Percentiles rank a stretch among this genome's conserved stretches.
These are phyloP conservation scores for Tragelaphus imberbis DNA, from an alignment of 2,113 vertebrate genomes.

Conservation along the genomic window DNA sequence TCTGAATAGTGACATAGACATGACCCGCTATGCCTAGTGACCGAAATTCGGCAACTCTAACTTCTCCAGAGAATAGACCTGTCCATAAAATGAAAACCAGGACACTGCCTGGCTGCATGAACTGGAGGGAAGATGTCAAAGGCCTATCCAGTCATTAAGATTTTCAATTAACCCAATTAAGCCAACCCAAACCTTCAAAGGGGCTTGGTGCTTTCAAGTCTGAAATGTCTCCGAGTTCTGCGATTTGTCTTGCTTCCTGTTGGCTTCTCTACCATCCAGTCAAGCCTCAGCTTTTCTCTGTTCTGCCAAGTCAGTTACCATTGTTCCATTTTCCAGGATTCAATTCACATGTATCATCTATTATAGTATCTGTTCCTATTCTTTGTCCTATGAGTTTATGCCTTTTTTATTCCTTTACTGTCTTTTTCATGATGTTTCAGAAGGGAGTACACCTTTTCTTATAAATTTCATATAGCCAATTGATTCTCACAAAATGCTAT, in stretches of 20 bases:
- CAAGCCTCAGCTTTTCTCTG: neutral
- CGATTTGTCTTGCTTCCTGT: neutral
- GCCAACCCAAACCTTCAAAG: neutral
- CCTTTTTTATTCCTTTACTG: neutral
- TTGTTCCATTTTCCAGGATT: neutral
- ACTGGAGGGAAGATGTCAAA: neutral
- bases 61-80: neutral
- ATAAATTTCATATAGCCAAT: neutral
- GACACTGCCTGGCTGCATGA: neutral
- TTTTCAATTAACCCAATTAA: neutral
- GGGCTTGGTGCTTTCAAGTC: neutral
- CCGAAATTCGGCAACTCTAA: neutral
- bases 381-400: neutral
- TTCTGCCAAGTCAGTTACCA: neutral
- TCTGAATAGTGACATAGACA: neutral
- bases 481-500: neutral
- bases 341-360: neutral
- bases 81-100: neutral
- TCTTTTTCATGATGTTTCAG: neutral
- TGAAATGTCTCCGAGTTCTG: neutral
- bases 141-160: neutral
- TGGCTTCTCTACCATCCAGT: neutral
- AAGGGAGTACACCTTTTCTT: neutral
- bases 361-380: neutral
- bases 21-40: neutral